Evolutionary conservation across 2,113 vertebrate species (phyloP), one percentile per base, ranked within the genome.

Genomic region (Seriola dumerili): DNA sequence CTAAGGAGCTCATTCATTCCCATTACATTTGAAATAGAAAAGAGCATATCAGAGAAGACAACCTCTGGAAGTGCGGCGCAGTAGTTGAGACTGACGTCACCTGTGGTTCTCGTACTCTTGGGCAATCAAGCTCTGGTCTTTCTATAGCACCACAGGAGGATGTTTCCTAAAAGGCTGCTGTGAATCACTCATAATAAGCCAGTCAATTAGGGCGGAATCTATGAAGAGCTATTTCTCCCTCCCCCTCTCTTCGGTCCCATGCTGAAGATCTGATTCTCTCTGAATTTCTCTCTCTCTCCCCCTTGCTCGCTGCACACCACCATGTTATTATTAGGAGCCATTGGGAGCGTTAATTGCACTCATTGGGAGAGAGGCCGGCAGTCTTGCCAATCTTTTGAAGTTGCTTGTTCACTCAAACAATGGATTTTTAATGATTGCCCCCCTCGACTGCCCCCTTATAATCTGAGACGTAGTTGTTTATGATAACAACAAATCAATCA

Each of bases 361-460:
- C 88, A 74, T 83, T 90, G 88, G 83, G 86, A 89, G 85, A 86
- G 59, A 68, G 85, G 59, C 80, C 44, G 62, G 65, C 66, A 72
- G 86, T 85, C 80, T 86, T 77, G 74, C 87, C 80, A 86, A 79
- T 83, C 76, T 89, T 93, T 93, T 92, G 81, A 94, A 91, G 91
- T 87, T 57, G 72, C 58, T 78, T n/a, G 50, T 80, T 84, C 80
- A 59, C 80, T 88, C 78, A 77, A 89, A 90, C 85, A 88, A 93
- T 92, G 78, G 88, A 87, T 89, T 92, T 93, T 94, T 91, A 93
- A 94, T 93, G 90, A 94, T 79, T 54, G 11, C 48, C 76, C 46
- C 57, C 76, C 62, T 5, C 69, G 50, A 32, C 69, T 34, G 21
- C 32, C 13, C 67, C 64, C 77, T 38, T 62, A 25, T 65, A 85